phyloP scores from a whole-genome alignment of 2,888 invertebrate genomes.

The Synergus umbraculus region DNA sequence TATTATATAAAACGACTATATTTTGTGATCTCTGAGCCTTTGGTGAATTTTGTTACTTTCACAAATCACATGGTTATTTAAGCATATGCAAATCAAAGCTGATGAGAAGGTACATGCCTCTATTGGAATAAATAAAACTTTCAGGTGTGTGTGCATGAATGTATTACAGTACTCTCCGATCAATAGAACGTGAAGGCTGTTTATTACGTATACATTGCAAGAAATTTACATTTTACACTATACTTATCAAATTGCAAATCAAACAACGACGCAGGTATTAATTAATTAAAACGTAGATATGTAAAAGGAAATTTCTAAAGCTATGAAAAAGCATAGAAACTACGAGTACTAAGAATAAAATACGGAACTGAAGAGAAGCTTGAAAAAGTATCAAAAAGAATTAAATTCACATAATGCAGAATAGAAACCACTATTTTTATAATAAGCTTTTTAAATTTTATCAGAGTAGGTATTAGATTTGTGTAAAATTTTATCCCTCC shows the following conservation, averaged over 20 bases:
- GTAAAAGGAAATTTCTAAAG: not conserved
- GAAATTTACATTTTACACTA: conserved; percentile 22
- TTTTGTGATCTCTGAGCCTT: not conserved
- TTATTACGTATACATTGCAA: not conserved
- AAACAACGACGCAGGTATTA: not conserved
- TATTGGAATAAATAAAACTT: not conserved
- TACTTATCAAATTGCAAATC: conserved; percentile 19
- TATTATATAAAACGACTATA: not conserved
- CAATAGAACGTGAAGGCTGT: conserved; percentile 26
- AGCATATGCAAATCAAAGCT: not conserved
- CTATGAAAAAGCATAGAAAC: not conserved
- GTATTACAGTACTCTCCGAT: conserved; percentile 5
- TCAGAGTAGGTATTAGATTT: no score
- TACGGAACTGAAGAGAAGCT: not conserved
- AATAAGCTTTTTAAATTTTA: no score
- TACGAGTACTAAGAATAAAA: not conserved
- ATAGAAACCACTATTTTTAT: no score
- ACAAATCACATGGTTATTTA: not conserved
- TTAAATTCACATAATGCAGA: no score
- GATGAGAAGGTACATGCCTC: not conserved
- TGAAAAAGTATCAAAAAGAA: no score
- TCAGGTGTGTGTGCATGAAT: not conserved
- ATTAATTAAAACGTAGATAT: conserved; percentile 5
- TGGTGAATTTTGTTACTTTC: not conserved
- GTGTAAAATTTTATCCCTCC: no score